These are phyloP conservation scores for Diachasma alloeum DNA, from an alignment of 1,140 invertebrate genomes.

Conservation along the genomic window DNA sequence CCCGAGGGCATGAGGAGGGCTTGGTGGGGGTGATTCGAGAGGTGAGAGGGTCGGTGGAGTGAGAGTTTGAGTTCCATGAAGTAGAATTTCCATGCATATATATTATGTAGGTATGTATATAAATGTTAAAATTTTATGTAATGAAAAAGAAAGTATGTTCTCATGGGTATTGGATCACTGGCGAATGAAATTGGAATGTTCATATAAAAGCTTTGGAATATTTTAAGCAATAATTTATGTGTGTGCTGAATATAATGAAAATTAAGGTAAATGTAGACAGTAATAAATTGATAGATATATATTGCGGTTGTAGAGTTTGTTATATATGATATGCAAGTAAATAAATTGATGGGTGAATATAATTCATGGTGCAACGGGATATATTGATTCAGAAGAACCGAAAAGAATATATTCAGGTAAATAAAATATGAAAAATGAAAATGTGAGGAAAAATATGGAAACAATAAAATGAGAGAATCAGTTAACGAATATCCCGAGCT, in stretches of 20 bases:
- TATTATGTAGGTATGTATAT: conserved; percentile 35
- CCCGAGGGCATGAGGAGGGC: background rate
- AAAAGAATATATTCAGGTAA: background rate
- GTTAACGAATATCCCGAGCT: conserved; percentile 29
- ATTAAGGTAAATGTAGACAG: background rate
- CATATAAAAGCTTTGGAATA: conserved; percentile 9
- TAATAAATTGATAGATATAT: conserved; percentile 11
- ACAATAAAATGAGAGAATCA: conserved; percentile 6
- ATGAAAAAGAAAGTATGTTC: background rate
- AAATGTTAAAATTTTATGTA: background rate
- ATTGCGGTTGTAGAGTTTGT: conserved; percentile 24
- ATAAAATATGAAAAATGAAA: background rate
- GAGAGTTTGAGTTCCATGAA: conserved; percentile 16
- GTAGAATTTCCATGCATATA: conserved; percentile 21
- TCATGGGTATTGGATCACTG: background rate
- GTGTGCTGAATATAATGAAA: conserved; percentile 34
- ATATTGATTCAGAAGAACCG: background rate
- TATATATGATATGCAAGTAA: conserved; percentile 11
- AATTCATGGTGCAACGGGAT: background rate
- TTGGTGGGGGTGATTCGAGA: background rate
- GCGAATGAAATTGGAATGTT: conserved; percentile 3
- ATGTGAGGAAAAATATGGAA: background rate
- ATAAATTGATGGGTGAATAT: background rate
- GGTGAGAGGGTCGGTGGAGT: background rate
- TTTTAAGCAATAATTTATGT: conserved; percentile 28